Conservation (phyloP, 2,888 invertebrate species). For the Clitarchus hookeri region DNA sequence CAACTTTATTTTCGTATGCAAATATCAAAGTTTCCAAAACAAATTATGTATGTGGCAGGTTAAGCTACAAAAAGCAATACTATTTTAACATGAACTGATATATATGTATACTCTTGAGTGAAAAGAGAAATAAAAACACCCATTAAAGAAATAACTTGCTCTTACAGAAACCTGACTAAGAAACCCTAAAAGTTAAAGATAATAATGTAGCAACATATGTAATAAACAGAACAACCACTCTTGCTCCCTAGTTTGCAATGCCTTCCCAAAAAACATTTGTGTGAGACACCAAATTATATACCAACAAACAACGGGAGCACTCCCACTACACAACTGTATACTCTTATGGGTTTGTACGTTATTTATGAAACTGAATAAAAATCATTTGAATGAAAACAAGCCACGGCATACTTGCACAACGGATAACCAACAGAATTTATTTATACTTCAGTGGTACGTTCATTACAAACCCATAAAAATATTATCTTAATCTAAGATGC, state of each 20-base stretch:
- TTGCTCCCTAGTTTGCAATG: constrained; percentile 23
- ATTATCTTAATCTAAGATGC: constrained; percentile 14
- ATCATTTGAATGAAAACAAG: neutral
- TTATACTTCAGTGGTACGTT: neutral
- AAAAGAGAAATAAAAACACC: constrained; percentile 21
- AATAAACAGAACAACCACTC: constrained; percentile 24
- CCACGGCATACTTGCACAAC: neutral
- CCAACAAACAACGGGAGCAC: neutral
- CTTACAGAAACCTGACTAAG: constrained; percentile 14
- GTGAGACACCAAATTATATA: neutral
- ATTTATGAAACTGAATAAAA: neutral
- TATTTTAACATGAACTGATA: constrained; percentile 26
- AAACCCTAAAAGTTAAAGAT: constrained; percentile 22
- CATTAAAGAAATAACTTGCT: constrained; percentile 20
- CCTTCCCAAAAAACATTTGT: constrained; percentile 5
- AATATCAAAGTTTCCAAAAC: neutral
- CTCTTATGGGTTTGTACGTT: constrained; percentile 1
- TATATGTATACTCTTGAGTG: constrained; percentile 19
- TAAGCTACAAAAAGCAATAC: constrained; percentile 20
- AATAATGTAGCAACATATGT: constrained; percentile 25
- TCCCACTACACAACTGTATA: constrained; percentile 8
- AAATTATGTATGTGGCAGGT: neutral
- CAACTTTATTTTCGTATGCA: neutral
- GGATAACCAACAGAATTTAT: neutral
- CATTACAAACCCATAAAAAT: constrained; percentile 9